Percentiles rank a stretch among this genome's conserved stretches.
Evolutionary conservation across 1,140 invertebrate genomes (phyloP).

Genomic region (Procambarus virginalis): DNA sequence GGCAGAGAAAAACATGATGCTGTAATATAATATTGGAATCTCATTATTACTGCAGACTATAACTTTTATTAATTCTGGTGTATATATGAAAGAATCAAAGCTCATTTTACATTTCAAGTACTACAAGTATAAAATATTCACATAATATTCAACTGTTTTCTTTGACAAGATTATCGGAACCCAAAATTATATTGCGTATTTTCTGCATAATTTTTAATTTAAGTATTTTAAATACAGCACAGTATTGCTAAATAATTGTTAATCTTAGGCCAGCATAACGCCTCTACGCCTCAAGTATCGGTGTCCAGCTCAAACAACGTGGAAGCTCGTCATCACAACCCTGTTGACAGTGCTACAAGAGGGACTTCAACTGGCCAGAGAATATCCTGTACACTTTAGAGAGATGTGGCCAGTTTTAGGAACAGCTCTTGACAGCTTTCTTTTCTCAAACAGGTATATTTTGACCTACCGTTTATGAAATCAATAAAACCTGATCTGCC

Average conservation of each 20-base stretch:
- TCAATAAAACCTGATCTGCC: too few species aligned
- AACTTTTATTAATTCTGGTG: neutral
- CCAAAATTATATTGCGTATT: neutral
- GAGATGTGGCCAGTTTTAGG: slow-evolving; percentile 90
- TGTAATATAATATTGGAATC: neutral
- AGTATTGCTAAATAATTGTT: neutral
- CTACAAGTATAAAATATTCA: neutral
- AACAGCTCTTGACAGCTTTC: slow-evolving; percentile 89
- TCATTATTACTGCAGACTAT: neutral
- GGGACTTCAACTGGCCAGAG: slow-evolving; percentile 90
- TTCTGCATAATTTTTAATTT: too few species aligned
- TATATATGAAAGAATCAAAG: too few species aligned
- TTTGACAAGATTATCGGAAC: neutral
- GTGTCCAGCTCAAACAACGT: slow-evolving; percentile 87
- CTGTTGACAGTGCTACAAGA: slow-evolving; percentile 86
- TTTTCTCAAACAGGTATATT: slow-evolving; percentile 86
- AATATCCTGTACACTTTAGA: slow-evolving; percentile 82
- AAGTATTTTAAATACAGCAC: neutral
- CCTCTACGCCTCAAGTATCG: slow-evolving; percentile 89
- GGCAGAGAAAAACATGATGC: neutral
- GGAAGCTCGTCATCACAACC: slow-evolving; percentile 89
- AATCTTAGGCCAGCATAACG: slow-evolving; percentile 72
- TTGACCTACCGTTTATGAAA: too few species aligned
- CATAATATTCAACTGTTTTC: neutral
- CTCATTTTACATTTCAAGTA: too few species aligned